Evolutionary conservation across 2,797 vertebrate genomes (phyloP).

Genomic region (Hippopotamyrus pictus): DNA sequence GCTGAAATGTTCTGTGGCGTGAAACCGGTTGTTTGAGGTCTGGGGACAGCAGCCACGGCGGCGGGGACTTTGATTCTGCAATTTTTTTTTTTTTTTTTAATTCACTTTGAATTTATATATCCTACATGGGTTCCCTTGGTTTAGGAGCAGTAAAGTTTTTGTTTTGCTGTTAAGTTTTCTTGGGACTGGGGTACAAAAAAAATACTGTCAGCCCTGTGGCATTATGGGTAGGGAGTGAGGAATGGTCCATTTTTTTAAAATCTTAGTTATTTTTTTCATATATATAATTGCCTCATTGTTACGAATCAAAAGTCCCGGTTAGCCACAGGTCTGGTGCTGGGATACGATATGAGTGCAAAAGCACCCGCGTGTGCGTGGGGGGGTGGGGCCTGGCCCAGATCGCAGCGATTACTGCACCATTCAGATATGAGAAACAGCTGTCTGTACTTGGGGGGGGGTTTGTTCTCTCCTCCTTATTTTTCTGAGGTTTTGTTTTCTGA

Average conservation of each 20-base stretch:
- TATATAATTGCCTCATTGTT: neutral
- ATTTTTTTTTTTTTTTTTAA: neutral
- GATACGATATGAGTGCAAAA: neutral
- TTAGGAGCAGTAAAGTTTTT: neutral
- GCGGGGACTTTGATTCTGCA: neutral
- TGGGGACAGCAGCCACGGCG: neutral
- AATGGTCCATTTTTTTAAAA: neutral
- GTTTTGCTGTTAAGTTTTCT: neutral
- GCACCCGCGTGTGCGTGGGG: neutral
- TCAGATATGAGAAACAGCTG: conserved; percentile 61
- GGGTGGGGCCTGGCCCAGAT: conserved; percentile 9
- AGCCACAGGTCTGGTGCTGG: neutral
- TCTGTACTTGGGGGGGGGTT: conserved; percentile 26
- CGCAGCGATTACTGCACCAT: conserved; percentile 33
- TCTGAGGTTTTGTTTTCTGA: conserved; percentile 22
- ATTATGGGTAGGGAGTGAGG: neutral
- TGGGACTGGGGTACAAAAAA: neutral
- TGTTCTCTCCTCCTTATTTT: conserved; percentile 35
- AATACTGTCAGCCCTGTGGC: neutral
- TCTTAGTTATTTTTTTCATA: neutral
- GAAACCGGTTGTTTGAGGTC: conserved; percentile 16
- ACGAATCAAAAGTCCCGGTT: neutral
- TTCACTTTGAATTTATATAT: neutral
- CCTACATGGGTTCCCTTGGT: neutral
- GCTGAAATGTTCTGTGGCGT: conserved; percentile 28